Conservation (phyloP, 1,140 invertebrate species). For the Sinonovacula constricta region DNA sequence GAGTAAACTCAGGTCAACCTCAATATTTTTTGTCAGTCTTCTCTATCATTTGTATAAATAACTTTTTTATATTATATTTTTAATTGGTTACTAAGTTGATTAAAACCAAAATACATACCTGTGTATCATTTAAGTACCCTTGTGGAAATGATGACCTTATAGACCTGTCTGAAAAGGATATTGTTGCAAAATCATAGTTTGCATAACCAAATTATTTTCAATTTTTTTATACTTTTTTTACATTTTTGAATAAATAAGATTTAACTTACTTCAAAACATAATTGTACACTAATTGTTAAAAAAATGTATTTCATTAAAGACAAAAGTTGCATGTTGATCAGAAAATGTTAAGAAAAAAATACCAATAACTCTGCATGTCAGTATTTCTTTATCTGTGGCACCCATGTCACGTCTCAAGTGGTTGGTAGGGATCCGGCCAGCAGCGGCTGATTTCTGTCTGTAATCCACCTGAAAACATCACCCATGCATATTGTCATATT, state of each 20-base stretch:
- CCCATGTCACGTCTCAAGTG: constrained; percentile 94
- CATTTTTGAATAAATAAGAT: too few species aligned
- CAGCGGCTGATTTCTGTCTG: constrained; percentile 95
- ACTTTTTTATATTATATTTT: too few species aligned
- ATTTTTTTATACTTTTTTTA: too few species aligned
- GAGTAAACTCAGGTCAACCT: too few species aligned
- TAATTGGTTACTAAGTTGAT: too few species aligned
- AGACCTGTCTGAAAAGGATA: constrained; percentile 84
- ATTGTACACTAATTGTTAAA: background rate
- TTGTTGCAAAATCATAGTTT: too few species aligned
- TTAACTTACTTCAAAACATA: background rate
- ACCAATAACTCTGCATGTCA: constrained; percentile 92
- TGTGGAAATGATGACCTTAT: constrained; percentile 92
- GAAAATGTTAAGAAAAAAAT: too few species aligned
- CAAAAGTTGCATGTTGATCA: too few species aligned
- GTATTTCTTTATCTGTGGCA: constrained; percentile 92
- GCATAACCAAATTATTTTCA: too few species aligned
- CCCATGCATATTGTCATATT: background rate
- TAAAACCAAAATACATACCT: too few species aligned
- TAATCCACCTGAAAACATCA: constrained; percentile 85
- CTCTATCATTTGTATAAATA: too few species aligned
- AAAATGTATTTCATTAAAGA: background rate
- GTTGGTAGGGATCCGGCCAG: constrained; percentile 97
- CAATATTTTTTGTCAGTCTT: too few species aligned
- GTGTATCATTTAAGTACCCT: constrained; percentile 88